phyloP scores from a whole-genome alignment of 37 sponge, comb jelly and placozoan species.

The Tethya wilhelma region DNA sequence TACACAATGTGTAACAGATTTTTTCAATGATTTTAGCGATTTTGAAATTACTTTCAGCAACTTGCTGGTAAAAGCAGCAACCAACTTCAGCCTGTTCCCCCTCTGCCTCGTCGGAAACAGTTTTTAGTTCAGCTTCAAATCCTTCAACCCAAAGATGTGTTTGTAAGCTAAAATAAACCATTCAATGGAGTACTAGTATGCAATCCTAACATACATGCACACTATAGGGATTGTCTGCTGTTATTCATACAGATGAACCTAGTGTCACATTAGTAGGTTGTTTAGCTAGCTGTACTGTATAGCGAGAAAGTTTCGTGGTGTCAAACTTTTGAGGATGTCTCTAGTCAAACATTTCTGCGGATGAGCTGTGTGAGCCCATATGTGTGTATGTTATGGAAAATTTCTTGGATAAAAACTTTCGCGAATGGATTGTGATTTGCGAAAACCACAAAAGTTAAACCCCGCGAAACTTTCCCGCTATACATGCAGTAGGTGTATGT shows the following conservation, averaged over 20 bases:
- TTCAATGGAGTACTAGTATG: not conserved
- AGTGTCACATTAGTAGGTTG: constrained; percentile 64
- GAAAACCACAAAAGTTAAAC: no score
- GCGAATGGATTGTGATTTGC: no score
- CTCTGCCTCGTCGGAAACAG: constrained; percentile 18
- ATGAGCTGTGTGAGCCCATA: no score
- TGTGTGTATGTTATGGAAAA: no score
- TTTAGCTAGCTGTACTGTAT: not conserved
- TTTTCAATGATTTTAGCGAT: not conserved
- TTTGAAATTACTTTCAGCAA: not conserved
- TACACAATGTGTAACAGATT: not conserved
- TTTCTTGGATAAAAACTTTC: no score
- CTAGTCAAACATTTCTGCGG: no score
- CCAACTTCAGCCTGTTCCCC: not conserved
- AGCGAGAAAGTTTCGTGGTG: no score
- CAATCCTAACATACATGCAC: not conserved
- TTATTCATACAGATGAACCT: constrained; percentile 59
- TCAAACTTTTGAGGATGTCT: no score
- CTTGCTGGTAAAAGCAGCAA: not conserved
- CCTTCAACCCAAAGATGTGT: constrained; percentile 65
- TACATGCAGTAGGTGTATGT: no score
- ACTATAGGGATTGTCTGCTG: constrained; percentile 55
- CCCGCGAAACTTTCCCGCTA: no score
- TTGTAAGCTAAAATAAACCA: constrained; percentile 39
- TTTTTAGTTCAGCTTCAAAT: constrained; percentile 70